phyloP scores from a whole-genome alignment of 1,140 invertebrate genomes.

The Parasteatoda tepidariorum region DNA sequence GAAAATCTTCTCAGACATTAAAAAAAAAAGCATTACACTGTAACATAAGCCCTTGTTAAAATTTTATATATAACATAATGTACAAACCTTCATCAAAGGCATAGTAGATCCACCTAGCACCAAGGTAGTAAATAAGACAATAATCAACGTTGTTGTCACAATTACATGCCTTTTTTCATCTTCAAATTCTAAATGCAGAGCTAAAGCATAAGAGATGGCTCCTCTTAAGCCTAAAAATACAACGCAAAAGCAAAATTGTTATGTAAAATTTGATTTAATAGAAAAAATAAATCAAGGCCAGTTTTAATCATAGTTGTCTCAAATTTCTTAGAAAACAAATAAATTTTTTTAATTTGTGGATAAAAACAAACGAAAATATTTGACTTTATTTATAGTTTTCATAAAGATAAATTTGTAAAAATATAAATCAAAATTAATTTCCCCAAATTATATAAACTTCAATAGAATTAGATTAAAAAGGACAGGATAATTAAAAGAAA shows the following conservation, averaged over 20 bases:
- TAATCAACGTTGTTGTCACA: constrained; percentile 96
- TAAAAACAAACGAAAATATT: no score
- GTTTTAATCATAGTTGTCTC: no score
- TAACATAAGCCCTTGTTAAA: no score
- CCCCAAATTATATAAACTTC: no score
- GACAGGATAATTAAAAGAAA: no score
- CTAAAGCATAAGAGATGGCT: constrained; percentile 97
- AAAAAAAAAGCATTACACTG: no score
- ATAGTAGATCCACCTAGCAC: constrained; percentile 96
- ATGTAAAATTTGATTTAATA: background rate
- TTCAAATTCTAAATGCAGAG: constrained; percentile 91
- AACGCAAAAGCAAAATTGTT: background rate
- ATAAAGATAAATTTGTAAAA: no score
- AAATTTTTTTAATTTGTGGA: background rate
- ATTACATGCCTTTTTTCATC: constrained; percentile 93
- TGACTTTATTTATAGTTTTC: no score
- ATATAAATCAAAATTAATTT: no score
- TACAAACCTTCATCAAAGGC: constrained; percentile 83
- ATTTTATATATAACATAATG: no score
- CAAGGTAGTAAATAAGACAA: constrained; percentile 94
- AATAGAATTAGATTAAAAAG: no score
- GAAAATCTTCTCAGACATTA: no score
- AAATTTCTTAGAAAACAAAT: background rate
- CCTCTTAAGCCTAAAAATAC: constrained; percentile 83
- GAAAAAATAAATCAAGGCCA: background rate